These are phyloP conservation scores for Lepidocyrtinus sp. DNA, from an alignment of 2,888 invertebrate genomes.

Conservation along the genomic window DNA sequence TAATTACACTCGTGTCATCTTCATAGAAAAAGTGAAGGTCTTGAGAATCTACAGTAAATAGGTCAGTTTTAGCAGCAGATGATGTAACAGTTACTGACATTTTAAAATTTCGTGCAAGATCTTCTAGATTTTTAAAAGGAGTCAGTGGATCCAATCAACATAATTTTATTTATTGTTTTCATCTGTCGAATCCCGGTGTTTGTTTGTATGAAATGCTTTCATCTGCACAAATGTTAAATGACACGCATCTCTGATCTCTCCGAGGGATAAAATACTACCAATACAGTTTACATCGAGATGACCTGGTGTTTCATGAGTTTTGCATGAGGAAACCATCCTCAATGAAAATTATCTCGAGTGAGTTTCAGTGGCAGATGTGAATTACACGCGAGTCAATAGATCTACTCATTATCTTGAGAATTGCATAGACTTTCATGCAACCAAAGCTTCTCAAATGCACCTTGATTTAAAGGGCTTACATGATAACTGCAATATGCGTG, in stretches of 20 bases:
- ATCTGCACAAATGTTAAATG: constrained; percentile 10
- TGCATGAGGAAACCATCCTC: not conserved
- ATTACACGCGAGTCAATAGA: constrained; percentile 36
- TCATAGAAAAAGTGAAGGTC: not conserved
- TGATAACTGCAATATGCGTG: constrained; percentile 1
- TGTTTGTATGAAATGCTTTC: not conserved
- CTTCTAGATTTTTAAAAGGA: not conserved
- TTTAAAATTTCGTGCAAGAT: constrained; percentile 1
- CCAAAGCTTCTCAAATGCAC: not conserved
- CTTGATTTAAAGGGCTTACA: constrained; percentile 1
- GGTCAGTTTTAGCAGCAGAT: constrained; percentile 5
- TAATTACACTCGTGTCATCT: constrained; percentile 5
- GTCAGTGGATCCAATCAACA: not conserved
- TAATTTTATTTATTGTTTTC: constrained; percentile 6
- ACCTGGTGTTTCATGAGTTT: not conserved
- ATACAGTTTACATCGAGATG: not conserved
- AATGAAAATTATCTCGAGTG: no score
- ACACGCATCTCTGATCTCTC: constrained; percentile 1
- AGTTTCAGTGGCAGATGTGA: constrained; percentile 46
- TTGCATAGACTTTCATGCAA: no score
- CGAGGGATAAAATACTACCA: not conserved
- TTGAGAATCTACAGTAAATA: not conserved
- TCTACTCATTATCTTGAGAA: no score
- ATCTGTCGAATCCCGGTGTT: constrained; percentile 18
- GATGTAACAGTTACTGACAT: not conserved